A percentile compares a stretch with the other conserved stretches of the same genome.
These are phyloP conservation scores for Danio aesculapii DNA, from an alignment of 2,797 vertebrate species.

Conservation along the genomic window DNA sequence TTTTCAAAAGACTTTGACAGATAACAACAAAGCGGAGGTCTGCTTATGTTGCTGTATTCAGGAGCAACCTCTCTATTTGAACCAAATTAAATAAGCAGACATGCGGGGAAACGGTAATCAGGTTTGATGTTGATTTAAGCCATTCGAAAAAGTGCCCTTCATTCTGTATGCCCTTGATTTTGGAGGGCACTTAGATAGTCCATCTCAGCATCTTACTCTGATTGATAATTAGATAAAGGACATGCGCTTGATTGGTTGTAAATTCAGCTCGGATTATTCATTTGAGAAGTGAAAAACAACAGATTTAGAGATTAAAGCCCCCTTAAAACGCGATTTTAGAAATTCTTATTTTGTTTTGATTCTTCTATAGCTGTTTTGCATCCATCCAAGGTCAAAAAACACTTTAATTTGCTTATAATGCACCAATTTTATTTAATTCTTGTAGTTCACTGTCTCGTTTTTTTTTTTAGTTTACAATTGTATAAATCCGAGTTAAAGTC, in stretches of 20 bases:
- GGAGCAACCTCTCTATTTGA: constrained; percentile 53
- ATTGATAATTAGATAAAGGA: constrained; percentile 68
- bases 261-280: not conserved
- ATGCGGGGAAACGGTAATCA: constrained; percentile 70
- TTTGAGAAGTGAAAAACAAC: constrained; percentile 12
- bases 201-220: constrained; percentile 65
- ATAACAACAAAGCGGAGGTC: constrained; percentile 7
- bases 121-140: constrained; percentile 71
- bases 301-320: not conserved
- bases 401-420: too few species aligned
- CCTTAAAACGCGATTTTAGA: too few species aligned
- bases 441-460: too few species aligned
- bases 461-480: too few species aligned
- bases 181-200: constrained; percentile 53
- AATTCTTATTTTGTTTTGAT: too few species aligned
- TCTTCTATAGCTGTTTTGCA: too few species aligned
- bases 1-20: constrained; percentile 33
- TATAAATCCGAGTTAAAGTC: too few species aligned
- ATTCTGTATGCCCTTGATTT: constrained; percentile 66
- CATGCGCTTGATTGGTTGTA: constrained; percentile 63
- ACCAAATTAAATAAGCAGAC: constrained; percentile 69
- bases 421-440: too few species aligned
- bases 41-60: constrained; percentile 27
- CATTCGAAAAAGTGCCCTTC: constrained; percentile 68
- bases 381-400: too few species aligned